These are phyloP conservation scores for Sanderia malayensis DNA, from an alignment of 30 jellyfish, hydroid and myxozoan species.

Conservation along the genomic window DNA sequence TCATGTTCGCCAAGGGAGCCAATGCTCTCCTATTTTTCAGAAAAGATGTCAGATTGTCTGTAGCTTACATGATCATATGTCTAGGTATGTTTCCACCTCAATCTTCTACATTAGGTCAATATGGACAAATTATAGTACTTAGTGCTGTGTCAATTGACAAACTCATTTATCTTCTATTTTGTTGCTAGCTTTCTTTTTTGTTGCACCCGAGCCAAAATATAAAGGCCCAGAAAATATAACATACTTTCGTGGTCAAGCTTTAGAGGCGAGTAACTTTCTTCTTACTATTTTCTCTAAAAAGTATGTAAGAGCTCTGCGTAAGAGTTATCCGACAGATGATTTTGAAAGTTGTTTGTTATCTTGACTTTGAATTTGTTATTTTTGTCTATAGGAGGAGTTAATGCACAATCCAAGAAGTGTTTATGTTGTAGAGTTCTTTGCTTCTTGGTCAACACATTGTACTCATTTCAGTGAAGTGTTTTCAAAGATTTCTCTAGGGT, in stretches of 20 bases:
- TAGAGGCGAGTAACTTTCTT: constrained; percentile 40
- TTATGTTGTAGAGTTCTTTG: constrained; percentile 77
- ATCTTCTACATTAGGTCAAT: neutral
- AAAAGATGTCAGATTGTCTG: constrained; percentile 51
- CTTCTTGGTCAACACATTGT: constrained; percentile 97
- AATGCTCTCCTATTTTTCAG: constrained; percentile 64
- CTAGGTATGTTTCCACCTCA: constrained; percentile 15
- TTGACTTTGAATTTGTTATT: neutral
- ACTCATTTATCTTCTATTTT: neutral
- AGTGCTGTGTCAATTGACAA: neutral
- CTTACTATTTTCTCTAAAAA: no score
- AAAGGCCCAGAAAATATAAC: constrained; percentile 76
- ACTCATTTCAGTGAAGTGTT: constrained; percentile 61
- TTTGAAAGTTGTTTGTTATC: neutral
- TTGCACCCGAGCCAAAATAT: constrained; percentile 86
- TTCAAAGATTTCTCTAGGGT: constrained; percentile 71
- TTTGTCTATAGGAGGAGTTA: constrained; percentile 54
- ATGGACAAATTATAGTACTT: neutral
- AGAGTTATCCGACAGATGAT: neutral
- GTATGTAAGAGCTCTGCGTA: no score
- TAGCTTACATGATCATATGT: constrained; percentile 46
- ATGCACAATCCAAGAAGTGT: constrained; percentile 35
- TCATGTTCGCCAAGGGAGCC: constrained; percentile 71
- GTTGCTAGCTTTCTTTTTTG: constrained; percentile 46
- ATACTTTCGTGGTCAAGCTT: constrained; percentile 91